Evolutionary conservation across 2,113 vertebrate species (phyloP).

Genomic region (Coptodon rendalli): DNA sequence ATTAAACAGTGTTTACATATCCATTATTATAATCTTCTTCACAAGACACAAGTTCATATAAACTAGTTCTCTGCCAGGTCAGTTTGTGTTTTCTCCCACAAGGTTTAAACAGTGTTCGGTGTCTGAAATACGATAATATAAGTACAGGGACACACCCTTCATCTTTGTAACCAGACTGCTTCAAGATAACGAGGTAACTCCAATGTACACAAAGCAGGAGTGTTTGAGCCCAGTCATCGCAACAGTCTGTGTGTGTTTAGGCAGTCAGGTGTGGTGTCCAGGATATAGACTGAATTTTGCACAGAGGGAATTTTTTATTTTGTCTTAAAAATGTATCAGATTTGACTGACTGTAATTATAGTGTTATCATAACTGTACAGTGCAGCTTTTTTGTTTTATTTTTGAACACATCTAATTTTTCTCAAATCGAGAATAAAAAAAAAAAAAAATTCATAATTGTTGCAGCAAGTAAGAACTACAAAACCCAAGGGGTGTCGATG

Average conservation of each 20-base stretch:
- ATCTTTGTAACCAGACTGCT: neutral
- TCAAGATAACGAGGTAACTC: neutral
- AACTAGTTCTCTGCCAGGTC: neutral
- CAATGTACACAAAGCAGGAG: neutral
- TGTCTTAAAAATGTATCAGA: neutral
- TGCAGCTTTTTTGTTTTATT: neutral
- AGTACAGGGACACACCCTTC: conserved; percentile 30
- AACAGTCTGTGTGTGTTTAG: conserved; percentile 37
- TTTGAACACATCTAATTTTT: neutral
- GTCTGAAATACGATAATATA: conserved; percentile 30
- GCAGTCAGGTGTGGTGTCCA: conserved; percentile 51
- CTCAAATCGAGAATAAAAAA: neutral
- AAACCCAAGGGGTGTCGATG: neutral
- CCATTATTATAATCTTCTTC: neutral
- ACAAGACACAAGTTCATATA: neutral
- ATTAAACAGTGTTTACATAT: neutral
- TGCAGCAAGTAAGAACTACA: neutral
- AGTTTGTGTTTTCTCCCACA: neutral
- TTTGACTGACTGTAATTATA: neutral
- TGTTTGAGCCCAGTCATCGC: neutral
- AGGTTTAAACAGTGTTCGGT: neutral
- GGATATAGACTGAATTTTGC: conserved; percentile 24
- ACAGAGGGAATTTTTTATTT: neutral
- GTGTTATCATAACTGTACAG: neutral
- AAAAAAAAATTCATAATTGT: neutral